phyloP scores from a whole-genome alignment of 1,140 invertebrate genomes.

The Pteromalus puparum region DNA sequence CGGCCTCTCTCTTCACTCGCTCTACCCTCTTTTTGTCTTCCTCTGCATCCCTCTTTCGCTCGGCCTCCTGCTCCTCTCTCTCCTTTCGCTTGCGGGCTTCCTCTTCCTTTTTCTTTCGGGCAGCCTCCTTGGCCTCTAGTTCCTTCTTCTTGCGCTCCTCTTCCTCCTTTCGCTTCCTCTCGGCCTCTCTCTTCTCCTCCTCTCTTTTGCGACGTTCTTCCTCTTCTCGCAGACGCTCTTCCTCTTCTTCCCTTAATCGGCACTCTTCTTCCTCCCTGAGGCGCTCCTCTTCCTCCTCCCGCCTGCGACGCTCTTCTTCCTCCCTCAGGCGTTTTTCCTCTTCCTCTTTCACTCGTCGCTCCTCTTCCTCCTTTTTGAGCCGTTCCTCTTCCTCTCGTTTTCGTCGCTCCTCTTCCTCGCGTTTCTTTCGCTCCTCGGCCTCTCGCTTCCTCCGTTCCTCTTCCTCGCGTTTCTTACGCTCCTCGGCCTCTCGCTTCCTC shows the following conservation, averaged over 20 bases:
- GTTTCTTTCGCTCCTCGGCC: constrained; percentile 1
- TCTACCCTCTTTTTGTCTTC: constrained; percentile 39
- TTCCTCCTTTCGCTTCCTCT: constrained; percentile 51
- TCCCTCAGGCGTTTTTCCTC: constrained; percentile 30
- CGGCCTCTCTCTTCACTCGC: constrained; percentile 20
- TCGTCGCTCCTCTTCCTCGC: constrained; percentile 28
- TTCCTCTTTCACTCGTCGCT: constrained; percentile 47
- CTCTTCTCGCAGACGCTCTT: constrained; percentile 19
- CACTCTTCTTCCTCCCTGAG: constrained; percentile 29
- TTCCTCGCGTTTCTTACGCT: constrained; percentile 31
- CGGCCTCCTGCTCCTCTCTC: constrained; percentile 9
- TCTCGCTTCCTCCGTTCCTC: constrained; percentile 9
- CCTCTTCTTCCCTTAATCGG: constrained; percentile 38
- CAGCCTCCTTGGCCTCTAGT: background rate
- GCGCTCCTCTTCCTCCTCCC: constrained; percentile 45
- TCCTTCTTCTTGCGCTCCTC: constrained; percentile 52
- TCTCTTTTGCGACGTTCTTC: constrained; percentile 37
- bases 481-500: constrained; percentile 7
- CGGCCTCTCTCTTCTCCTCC: constrained; percentile 28
- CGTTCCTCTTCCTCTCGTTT: constrained; percentile 51
- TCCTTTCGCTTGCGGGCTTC: constrained; percentile 34
- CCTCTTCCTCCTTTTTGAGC: constrained; percentile 56
- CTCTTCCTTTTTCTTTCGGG: constrained; percentile 43
- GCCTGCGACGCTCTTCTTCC: background rate
- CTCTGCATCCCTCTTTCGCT: constrained; percentile 44